phyloP scores from a whole-genome alignment of 2,113 vertebrate genomes.

The Felis chaus region DNA sequence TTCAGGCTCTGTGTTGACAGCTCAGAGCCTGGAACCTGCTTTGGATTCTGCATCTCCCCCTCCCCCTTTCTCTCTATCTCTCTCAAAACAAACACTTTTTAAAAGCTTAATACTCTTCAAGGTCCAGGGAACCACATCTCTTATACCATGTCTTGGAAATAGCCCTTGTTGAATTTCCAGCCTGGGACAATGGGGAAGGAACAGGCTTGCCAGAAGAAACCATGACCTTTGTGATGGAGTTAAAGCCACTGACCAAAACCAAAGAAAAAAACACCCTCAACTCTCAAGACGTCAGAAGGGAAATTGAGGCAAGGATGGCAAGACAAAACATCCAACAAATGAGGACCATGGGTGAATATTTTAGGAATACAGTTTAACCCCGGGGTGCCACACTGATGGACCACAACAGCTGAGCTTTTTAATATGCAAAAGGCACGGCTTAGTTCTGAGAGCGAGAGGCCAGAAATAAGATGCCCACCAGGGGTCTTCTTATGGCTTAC shows the following conservation, averaged over 20 bases:
- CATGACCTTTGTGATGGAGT: neutral
- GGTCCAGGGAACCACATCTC: neutral
- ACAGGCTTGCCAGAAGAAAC: neutral
- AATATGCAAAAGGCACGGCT: neutral
- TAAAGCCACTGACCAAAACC: neutral
- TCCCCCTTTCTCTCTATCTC: no score
- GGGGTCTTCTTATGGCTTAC: neutral
- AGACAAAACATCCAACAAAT: neutral
- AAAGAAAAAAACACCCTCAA: neutral
- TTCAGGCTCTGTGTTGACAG: no score
- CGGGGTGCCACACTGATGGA: neutral
- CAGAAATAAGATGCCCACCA: neutral
- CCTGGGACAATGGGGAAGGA: neutral
- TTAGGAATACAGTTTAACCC: neutral
- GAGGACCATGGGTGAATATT: neutral
- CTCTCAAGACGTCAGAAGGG: neutral
- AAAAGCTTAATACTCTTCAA: neutral
- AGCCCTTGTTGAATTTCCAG: neutral
- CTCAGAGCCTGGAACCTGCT: no score
- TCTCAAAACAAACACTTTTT: no score
- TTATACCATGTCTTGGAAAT: neutral
- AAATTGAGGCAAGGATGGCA: neutral
- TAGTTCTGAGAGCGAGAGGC: neutral
- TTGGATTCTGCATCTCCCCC: no score
- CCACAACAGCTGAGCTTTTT: neutral